These are phyloP conservation scores for Eurystomus glaucurus DNA, from an alignment of 2,797 vertebrate species.

Conservation along the genomic window DNA sequence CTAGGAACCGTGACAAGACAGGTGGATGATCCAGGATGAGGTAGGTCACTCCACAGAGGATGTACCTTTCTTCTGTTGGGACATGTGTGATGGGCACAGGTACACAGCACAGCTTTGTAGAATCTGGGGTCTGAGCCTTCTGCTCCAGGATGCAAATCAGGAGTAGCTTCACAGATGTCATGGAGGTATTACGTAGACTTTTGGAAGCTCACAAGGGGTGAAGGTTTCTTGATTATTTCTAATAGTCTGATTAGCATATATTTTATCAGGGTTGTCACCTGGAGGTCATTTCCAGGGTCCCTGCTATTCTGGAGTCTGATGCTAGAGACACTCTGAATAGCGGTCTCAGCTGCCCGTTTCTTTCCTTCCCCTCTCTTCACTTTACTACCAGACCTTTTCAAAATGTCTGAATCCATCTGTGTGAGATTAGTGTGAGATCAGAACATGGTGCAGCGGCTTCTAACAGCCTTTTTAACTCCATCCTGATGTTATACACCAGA, in stretches of 20 bases:
- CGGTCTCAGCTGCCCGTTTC: neutral
- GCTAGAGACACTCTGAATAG: neutral
- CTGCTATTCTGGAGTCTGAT: neutral
- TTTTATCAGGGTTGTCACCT: neutral
- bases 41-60: neutral
- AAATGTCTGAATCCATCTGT: fast-evolving
- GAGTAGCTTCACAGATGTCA: neutral
- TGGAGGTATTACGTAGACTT: fast-evolving
- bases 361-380: neutral
- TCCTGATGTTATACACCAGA: neutral
- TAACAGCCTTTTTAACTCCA: neutral
- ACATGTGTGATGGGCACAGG: neutral
- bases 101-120: neutral
- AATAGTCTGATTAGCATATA: neutral
- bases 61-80: neutral
- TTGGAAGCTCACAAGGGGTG: neutral
- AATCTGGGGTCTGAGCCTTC: neutral
- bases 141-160: neutral
- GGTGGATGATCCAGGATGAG: neutral
- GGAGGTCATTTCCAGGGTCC: neutral
- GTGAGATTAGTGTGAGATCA: neutral
- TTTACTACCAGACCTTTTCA: neutral
- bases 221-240: neutral
- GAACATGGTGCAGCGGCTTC: neutral
- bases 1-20: neutral